Evolutionary conservation across 2,888 invertebrate species (phyloP).

Genomic region (Macrosiphum euphorbiae): DNA sequence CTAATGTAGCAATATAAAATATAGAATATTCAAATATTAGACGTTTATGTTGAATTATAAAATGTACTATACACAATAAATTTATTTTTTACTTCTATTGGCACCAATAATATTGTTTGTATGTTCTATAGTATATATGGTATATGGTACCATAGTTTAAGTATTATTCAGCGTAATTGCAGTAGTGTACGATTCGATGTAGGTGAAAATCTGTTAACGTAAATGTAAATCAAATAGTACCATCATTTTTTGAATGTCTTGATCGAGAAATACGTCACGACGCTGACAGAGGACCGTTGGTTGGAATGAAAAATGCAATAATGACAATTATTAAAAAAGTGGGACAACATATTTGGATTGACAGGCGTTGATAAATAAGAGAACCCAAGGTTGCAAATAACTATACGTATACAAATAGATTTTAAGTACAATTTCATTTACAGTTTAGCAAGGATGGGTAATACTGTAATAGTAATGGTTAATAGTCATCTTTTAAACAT

Average conservation of each 20-base stretch:
- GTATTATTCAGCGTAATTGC: background rate
- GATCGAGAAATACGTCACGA: background rate
- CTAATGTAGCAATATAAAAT: background rate
- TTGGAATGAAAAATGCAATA: background rate
- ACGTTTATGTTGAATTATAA: background rate
- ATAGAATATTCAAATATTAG: background rate
- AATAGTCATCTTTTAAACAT: background rate
- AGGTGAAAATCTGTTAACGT: background rate
- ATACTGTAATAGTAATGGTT: background rate
- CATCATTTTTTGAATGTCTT: background rate
- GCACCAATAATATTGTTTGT: background rate
- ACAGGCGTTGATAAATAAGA: background rate
- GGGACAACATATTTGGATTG: slow-evolving; percentile 48
- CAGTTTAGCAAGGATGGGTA: background rate
- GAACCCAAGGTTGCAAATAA: slow-evolving; percentile 35
- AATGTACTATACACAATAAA: background rate
- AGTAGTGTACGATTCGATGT: background rate
- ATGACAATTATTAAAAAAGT: slow-evolving; percentile 27
- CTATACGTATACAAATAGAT: background rate
- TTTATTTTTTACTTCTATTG: background rate
- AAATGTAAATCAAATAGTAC: background rate
- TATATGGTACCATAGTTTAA: background rate
- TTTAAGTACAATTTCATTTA: background rate
- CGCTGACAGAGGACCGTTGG: background rate
- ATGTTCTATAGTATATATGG: background rate